Base-by-base conservation (phyloP, 1,140 invertebrate species). In the Polypedilum vanderplanki region DNA sequence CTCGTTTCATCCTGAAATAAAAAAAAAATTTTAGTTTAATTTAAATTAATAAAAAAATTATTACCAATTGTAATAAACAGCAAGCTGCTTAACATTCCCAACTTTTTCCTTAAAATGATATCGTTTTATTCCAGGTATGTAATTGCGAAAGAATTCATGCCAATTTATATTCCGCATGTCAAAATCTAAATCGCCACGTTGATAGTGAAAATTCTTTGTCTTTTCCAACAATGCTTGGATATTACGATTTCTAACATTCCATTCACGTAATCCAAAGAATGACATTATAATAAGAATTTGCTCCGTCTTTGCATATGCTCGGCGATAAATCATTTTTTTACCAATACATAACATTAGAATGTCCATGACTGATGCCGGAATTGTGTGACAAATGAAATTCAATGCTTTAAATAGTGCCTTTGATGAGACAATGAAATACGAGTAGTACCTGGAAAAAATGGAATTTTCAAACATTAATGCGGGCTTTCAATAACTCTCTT, bases 361-460 rank as follows among this genome's bases (percentile, higher is more conserved):
- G 79, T 90, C 88, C 41, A 87, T 82, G 64, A 89, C 80, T 78
- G 87, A 85, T 17, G 87, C 88, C 12, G 88, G 88, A 75, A 89
- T 78, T 82, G 85, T 85, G 78, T 89, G 88, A 40, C 88, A 79
- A 67, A 88, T 82, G 77, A 88, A 83, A 76, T 79, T 80, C 74
- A 78, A 77, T 74, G 85, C 75, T 76, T 80, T 77, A 79, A 85
- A 83, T 74, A 83, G 75, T 78, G 79, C 78, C 79, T 82, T 83
- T 79, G 79, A 83, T 77, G 80, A 79, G 78, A 83, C 80, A 80
- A 83, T 82, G 79, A 81, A 77, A 78, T 82, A 83, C 77, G 81
- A 83, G 78, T 81, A 83, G 79, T 81, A 83, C 81, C 81, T 83
- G 80, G 7, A 57, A 1, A 57, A 57, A 12, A 57, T 46, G 41